These are phyloP conservation scores for Capromys pilorides DNA, from an alignment of 2,797 vertebrate species.

Conservation along the genomic window DNA sequence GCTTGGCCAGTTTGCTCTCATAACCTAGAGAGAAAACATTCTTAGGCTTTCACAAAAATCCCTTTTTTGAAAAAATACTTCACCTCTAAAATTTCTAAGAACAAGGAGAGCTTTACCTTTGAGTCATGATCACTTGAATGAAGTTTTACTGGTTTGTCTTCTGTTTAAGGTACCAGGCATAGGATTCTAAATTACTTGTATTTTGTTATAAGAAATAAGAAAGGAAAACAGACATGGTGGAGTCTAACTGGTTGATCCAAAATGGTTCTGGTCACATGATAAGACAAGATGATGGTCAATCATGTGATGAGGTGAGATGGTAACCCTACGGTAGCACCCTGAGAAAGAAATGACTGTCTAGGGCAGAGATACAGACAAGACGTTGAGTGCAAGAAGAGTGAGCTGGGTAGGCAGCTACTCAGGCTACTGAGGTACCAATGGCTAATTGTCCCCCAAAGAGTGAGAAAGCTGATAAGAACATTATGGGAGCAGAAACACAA, in stretches of 20 bases:
- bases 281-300: not conserved
- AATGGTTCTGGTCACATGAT: not conserved
- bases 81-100: not conserved
- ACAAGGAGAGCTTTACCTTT: not conserved
- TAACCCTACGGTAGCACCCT: not conserved
- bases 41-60: not conserved
- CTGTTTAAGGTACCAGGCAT: not conserved
- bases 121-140: not conserved
- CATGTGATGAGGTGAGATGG: not conserved
- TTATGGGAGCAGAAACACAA: not conserved
- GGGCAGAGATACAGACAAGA: not conserved
- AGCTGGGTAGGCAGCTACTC: not conserved
- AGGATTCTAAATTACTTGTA: not conserved
- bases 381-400: not conserved
- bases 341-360: not conserved
- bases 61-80: not conserved
- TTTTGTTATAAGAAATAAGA: not conserved
- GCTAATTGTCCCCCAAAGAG: not conserved
- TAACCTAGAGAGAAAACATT: no score
- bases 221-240: not conserved
- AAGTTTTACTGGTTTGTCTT: not conserved
- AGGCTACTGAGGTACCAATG: not conserved
- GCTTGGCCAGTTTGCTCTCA: not conserved
- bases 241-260: not conserved
- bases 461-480: not conserved